Conservation (phyloP, 2,113 vertebrate species). For the Cygnus atratus region DNA sequence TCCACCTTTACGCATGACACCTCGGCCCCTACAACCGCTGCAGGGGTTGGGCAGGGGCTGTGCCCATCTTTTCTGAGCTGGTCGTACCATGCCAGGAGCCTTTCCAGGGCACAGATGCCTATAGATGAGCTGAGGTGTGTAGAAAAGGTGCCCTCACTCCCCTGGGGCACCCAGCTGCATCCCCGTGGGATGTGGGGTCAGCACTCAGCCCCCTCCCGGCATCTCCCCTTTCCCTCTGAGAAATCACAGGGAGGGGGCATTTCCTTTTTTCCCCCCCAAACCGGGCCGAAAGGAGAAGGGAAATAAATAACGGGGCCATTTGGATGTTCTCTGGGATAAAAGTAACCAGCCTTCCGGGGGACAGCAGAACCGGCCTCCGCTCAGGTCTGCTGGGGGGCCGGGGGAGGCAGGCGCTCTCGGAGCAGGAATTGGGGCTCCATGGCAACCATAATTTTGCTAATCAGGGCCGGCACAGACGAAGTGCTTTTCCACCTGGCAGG, state of each 20-base stretch:
- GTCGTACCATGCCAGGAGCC: neutral
- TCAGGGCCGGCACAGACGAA: neutral
- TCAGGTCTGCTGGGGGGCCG: neutral
- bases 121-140: neutral
- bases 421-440: conserved; percentile 22
- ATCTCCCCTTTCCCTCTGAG: neutral
- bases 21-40: too few relatives aligned
- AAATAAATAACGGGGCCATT: neutral
- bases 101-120: neutral
- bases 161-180: neutral
- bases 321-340: neutral
- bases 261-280: neutral
- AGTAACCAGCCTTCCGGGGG: neutral
- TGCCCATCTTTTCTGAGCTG: neutral
- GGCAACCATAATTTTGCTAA: conserved; percentile 42
- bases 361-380: neutral
- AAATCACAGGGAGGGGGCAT: neutral
- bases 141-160: neutral
- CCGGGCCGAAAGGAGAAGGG: neutral
- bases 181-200: too few relatives aligned
- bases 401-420: neutral
- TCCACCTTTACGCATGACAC: too few relatives aligned
- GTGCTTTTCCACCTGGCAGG: conserved; percentile 3
- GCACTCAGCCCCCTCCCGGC: neutral
- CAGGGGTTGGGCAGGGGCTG: too few relatives aligned